Evolutionary conservation across 2,113 vertebrate genomes (phyloP).

Genomic region (Brienomyrus brachyistius): DNA sequence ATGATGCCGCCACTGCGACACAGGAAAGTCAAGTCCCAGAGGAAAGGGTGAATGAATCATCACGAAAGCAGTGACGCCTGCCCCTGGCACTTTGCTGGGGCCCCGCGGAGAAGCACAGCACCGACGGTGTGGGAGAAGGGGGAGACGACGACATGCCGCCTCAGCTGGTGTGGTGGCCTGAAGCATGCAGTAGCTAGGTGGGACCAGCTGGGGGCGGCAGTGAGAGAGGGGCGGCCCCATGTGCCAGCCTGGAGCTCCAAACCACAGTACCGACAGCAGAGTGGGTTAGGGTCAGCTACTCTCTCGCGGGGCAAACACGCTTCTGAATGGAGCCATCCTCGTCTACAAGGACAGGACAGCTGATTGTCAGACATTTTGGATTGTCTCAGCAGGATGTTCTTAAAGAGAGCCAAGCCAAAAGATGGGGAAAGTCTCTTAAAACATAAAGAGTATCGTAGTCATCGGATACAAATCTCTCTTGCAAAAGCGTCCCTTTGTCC

Average conservation of each 20-base stretch:
- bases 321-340: conserved; percentile 32
- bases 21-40: not conserved
- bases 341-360: conserved; percentile 21
- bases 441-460: not conserved
- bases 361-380: not conserved
- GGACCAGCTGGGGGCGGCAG: conserved; percentile 30
- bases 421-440: not conserved
- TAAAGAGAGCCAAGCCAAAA: not conserved
- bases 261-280: conserved; percentile 32
- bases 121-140: conserved; percentile 32
- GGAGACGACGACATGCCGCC: conserved; percentile 25
- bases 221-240: not conserved
- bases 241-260: conserved; percentile 29
- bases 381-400: not conserved
- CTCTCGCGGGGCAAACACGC: conserved; percentile 36
- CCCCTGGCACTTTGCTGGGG: not conserved
- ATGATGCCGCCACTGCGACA: conserved; percentile 1
- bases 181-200: conserved; percentile 55
- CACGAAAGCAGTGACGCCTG: conserved; percentile 11
- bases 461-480: not conserved
- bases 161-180: conserved; percentile 39
- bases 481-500: not conserved
- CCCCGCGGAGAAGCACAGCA: conserved; percentile 28
- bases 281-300: conserved; percentile 32
- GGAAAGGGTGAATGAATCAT: conserved; percentile 15